Conservation (phyloP, 2,113 vertebrate genomes). For the Genyomyrus donnyi region DNA sequence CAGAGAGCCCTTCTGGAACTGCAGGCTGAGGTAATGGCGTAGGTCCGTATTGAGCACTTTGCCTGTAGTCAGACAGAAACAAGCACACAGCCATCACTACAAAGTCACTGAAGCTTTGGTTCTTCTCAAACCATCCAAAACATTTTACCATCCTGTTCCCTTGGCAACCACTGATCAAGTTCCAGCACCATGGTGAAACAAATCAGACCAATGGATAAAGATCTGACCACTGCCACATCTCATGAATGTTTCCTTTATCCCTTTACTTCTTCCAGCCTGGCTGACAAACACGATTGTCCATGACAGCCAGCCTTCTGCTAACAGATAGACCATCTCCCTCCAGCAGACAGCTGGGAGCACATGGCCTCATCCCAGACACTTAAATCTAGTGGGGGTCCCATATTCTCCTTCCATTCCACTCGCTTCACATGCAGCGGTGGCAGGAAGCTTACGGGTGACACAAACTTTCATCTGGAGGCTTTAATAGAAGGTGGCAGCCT, state of each 20-base stretch:
- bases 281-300: background rate
- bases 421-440: background rate
- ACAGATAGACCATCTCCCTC: background rate
- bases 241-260: background rate
- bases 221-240: background rate
- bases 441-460: background rate
- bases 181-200: background rate
- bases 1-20: slow-evolving; percentile 96
- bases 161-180: background rate
- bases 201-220: background rate
- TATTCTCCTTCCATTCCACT: background rate
- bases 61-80: slow-evolving; percentile 55
- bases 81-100: background rate
- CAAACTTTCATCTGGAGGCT: background rate
- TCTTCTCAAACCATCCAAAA: background rate
- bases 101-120: background rate
- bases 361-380: background rate
- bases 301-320: background rate
- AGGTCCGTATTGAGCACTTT: slow-evolving; percentile 96
- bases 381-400: background rate
- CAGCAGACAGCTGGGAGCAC: background rate
- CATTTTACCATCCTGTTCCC: background rate
- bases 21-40: slow-evolving; percentile 94
- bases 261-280: background rate
- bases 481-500: background rate